These are phyloP conservation scores for Tragelaphus eurycerus DNA, from an alignment of 2,797 vertebrate species.

Conservation along the genomic window DNA sequence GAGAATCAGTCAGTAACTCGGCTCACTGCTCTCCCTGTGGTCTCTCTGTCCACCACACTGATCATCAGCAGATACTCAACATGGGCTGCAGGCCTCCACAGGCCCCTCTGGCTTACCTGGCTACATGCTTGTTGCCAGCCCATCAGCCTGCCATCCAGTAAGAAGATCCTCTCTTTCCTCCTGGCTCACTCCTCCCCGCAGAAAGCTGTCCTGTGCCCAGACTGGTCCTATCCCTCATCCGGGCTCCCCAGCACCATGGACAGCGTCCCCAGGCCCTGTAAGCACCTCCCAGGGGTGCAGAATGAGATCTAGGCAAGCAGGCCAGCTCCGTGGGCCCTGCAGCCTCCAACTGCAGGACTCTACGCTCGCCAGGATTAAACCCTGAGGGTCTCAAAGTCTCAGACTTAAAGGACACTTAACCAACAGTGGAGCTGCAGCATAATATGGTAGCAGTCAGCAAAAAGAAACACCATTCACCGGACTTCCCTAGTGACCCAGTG, in stretches of 20 bases:
- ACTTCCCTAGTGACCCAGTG: background rate
- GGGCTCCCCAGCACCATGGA: background rate
- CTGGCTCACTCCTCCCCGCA: background rate
- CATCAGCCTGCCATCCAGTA: background rate
- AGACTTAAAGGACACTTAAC: background rate
- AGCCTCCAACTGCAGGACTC: background rate
- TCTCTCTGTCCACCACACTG: rapidly evolving
- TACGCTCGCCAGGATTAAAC: rapidly evolving
- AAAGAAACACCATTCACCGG: background rate
- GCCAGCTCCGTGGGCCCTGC: background rate
- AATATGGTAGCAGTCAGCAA: rapidly evolving
- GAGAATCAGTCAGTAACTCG: rapidly evolving
- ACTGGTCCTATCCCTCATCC: background rate
- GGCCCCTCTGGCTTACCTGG: background rate
- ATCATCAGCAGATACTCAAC: rapidly evolving
- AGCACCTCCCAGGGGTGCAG: rapidly evolving
- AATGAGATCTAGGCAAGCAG: rapidly evolving
- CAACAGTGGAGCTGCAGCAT: background rate
- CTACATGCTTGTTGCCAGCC: background rate
- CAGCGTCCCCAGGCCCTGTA: background rate
- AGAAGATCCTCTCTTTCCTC: background rate
- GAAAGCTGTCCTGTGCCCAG: background rate
- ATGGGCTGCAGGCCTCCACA: rapidly evolving
- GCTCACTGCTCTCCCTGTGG: background rate
- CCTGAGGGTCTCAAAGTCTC: background rate